These are phyloP conservation scores for Sycophaga agraensis DNA, from an alignment of 1,140 invertebrate species.

Conservation along the genomic window DNA sequence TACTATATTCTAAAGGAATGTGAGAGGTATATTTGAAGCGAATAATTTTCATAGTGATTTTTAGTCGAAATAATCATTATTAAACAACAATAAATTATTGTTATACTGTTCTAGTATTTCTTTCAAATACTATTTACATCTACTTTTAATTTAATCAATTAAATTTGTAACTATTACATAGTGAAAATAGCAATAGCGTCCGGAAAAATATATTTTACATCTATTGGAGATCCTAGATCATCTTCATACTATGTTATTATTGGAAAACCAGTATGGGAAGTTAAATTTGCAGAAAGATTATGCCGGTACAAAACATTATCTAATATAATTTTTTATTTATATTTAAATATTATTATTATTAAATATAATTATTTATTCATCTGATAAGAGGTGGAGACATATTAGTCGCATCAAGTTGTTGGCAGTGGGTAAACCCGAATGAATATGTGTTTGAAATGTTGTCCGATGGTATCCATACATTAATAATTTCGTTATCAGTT, in stretches of 20 bases:
- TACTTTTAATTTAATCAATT: too few species aligned
- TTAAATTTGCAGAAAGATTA: slow-evolving; percentile 55
- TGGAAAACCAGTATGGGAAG: slow-evolving; percentile 65
- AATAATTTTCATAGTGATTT: too few species aligned
- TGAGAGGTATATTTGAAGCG: too few species aligned
- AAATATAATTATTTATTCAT: too few species aligned
- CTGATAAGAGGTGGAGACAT: slow-evolving; percentile 49
- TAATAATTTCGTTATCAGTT: slow-evolving; percentile 41
- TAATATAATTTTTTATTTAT: neutral
- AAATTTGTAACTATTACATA: slow-evolving; percentile 34
- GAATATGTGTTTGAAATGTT: slow-evolving; percentile 50
- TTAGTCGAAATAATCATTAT: too few species aligned
- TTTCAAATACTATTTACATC: too few species aligned
- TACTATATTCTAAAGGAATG: too few species aligned
- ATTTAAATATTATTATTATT: neutral
- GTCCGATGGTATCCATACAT: slow-evolving; percentile 45
- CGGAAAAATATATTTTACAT: slow-evolving; percentile 61
- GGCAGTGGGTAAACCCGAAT: slow-evolving; percentile 51
- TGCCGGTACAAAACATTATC: too few species aligned
- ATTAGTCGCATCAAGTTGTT: slow-evolving; percentile 48
- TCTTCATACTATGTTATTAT: slow-evolving; percentile 62
- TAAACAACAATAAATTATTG: too few species aligned
- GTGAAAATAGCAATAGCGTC: slow-evolving; percentile 67
- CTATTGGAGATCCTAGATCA: slow-evolving; percentile 58
- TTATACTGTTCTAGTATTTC: too few species aligned